These are phyloP conservation scores for Astyanax mexicanus DNA, from an alignment of 2,797 vertebrate species.

Conservation along the genomic window DNA sequence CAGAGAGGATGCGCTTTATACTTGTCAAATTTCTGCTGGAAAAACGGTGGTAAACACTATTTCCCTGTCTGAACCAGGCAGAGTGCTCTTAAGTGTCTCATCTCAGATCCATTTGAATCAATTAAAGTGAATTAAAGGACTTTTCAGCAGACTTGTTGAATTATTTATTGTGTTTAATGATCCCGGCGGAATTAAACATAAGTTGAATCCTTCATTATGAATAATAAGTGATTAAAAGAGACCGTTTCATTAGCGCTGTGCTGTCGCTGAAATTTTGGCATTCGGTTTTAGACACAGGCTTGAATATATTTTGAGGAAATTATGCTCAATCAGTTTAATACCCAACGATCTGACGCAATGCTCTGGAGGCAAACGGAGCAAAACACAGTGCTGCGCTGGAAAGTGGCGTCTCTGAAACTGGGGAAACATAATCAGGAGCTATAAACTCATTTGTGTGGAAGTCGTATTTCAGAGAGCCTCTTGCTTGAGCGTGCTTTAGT, in stretches of 20 bases:
- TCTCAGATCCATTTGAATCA: constrained; percentile 65
- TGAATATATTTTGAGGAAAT: constrained; percentile 38
- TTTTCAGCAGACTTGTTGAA: constrained; percentile 66
- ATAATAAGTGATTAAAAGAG: constrained; percentile 61
- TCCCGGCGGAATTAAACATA: constrained; percentile 69
- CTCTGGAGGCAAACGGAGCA: constrained; percentile 19
- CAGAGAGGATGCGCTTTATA: constrained; percentile 1
- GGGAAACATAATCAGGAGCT: neutral
- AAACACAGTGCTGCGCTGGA: constrained; percentile 14
- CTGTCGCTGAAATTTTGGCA: constrained; percentile 19
- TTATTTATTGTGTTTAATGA: constrained; percentile 71
- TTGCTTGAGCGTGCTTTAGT: constrained; percentile 32
- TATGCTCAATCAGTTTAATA: constrained; percentile 18
- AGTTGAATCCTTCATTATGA: constrained; percentile 68
- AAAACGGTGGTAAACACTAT: constrained; percentile 27
- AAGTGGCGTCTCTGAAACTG: constrained; percentile 14
- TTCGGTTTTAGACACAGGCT: constrained; percentile 13
- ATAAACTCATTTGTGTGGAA: constrained; percentile 1
- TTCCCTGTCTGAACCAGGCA: constrained; percentile 30
- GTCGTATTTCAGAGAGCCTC: constrained; percentile 40
- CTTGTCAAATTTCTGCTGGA: constrained; percentile 5
- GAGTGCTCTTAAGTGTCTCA: constrained; percentile 43
- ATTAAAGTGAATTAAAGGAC: constrained; percentile 63
- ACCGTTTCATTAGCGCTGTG: constrained; percentile 45
- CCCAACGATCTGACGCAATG: constrained; percentile 5